These are phyloP conservation scores for Drosophila obscura DNA, from an alignment of 1,140 invertebrate genomes.

Conservation along the genomic window DNA sequence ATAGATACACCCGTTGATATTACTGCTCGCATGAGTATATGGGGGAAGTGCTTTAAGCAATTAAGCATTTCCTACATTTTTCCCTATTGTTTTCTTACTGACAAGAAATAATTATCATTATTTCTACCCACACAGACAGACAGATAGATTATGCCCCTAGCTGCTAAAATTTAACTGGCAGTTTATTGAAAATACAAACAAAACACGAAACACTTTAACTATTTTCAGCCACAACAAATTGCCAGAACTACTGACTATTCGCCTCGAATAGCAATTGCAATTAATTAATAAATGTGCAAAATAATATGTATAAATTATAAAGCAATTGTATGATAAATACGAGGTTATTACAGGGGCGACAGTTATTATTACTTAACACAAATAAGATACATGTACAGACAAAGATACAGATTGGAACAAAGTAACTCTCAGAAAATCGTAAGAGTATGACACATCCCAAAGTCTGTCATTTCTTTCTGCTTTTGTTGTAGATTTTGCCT, in stretches of 20 bases:
- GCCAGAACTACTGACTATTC: neutral
- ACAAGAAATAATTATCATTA: constrained; percentile 57
- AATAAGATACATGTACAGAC: constrained; percentile 2
- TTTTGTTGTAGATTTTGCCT: constrained; percentile 21
- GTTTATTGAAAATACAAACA: constrained; percentile 26
- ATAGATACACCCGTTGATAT: constrained; percentile 13
- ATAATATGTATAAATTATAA: constrained; percentile 17
- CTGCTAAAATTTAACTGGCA: constrained; percentile 26
- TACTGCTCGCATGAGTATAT: constrained; percentile 1
- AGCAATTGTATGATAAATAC: neutral
- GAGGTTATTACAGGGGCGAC: constrained; percentile 3
- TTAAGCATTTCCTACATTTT: constrained; percentile 8
- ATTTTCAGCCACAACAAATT: constrained; percentile 19
- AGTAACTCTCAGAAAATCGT: neutral
- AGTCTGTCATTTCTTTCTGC: constrained; percentile 16
- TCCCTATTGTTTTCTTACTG: constrained; percentile 2
- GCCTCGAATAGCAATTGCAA: constrained; percentile 28
- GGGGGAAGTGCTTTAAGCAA: constrained; percentile 18
- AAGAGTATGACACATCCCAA: constrained; percentile 24
- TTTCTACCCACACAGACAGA: constrained; percentile 8
- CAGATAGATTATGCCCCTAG: neutral
- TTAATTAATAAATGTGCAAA: constrained; percentile 33
- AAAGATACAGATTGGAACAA: constrained; percentile 4
- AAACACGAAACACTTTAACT: constrained; percentile 24
- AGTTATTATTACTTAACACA: constrained; percentile 5